Conservation (phyloP, 2,888 invertebrate genomes). For the Philonicus albiceps region DNA sequence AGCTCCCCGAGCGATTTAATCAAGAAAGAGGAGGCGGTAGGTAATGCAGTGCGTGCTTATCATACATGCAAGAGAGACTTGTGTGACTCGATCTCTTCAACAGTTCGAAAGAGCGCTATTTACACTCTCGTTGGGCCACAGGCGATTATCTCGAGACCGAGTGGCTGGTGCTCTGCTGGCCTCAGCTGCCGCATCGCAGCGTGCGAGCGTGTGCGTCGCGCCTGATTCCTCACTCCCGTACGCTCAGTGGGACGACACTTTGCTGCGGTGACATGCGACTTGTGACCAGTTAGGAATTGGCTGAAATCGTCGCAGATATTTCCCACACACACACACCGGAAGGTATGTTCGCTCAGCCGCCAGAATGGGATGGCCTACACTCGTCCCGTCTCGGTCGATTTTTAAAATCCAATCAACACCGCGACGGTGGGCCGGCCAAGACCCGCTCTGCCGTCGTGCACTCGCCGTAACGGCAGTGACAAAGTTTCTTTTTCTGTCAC, state of each 20-base stretch:
- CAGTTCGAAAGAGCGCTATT: neutral
- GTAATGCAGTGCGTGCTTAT: constrained; percentile 40
- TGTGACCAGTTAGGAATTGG: constrained; percentile 53
- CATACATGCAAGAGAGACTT: neutral
- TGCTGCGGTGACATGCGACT: constrained; percentile 53
- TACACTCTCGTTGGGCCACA: neutral
- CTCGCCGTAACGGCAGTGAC: constrained; percentile 1
- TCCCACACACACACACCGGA: constrained; percentile 40
- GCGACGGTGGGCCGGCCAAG: constrained; percentile 20
- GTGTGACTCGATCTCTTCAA: neutral
- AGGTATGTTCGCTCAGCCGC: neutral
- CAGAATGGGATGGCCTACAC: neutral
- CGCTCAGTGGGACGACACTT: constrained; percentile 50
- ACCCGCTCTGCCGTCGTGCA: neutral
- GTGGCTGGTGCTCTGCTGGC: neutral
- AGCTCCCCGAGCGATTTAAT: neutral
- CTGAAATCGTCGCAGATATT: constrained; percentile 42
- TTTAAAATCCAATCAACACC: constrained; percentile 46
- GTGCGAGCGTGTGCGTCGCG: constrained; percentile 46
- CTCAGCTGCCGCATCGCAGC: neutral
- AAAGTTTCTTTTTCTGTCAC: constrained; percentile 30
- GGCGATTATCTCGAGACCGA: neutral
- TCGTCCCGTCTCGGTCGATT: neutral
- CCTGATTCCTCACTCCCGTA: constrained; percentile 50
- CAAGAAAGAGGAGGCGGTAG: constrained; percentile 28